These are phyloP conservation scores for Siniperca obscura DNA, from an alignment of 2,797 vertebrate genomes.

Conservation along the genomic window DNA sequence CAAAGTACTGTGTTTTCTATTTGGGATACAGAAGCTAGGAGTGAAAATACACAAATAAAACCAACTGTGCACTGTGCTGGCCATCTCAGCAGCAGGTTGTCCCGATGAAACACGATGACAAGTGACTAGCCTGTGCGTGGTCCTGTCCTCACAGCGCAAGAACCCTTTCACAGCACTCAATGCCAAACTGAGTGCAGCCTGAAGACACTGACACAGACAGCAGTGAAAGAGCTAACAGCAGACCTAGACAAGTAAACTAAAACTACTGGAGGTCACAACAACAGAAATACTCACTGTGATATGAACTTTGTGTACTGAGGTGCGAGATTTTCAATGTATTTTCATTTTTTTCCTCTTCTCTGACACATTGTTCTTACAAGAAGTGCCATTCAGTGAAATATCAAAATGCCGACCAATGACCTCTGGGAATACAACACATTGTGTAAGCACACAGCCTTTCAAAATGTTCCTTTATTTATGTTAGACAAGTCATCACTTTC, in stretches of 20 bases:
- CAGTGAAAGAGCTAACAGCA: constrained; percentile 30
- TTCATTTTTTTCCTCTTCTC: not conserved
- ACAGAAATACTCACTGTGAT: constrained; percentile 12
- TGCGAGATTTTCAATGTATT: constrained; percentile 12
- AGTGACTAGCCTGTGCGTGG: constrained; percentile 10
- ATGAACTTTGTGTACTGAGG: not conserved
- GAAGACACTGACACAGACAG: constrained; percentile 43
- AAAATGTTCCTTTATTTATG: not conserved
- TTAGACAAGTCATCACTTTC: constrained; percentile 11
- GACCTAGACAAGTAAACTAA: constrained; percentile 9
- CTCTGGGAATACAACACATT: constrained; percentile 31
- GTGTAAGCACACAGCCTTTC: constrained; percentile 5
- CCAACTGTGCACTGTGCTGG: not conserved
- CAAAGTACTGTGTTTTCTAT: not conserved
- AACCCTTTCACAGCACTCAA: constrained; percentile 43
- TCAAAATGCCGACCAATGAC: constrained; percentile 19
- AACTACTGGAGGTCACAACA: constrained; percentile 26
- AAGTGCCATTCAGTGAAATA: constrained; percentile 5
- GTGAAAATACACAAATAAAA: not conserved
- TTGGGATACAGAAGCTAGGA: not conserved
- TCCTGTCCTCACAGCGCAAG: constrained; percentile 34
- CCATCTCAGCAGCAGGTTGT: constrained; percentile 15
- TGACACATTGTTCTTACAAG: constrained; percentile 10
- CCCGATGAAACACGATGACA: constrained; percentile 28
- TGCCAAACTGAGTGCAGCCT: constrained; percentile 23